Evolutionary conservation across 2,113 vertebrate genomes (phyloP), one percentile per base, ranked within the genome.

Genomic region (Grantiella picta): DNA sequence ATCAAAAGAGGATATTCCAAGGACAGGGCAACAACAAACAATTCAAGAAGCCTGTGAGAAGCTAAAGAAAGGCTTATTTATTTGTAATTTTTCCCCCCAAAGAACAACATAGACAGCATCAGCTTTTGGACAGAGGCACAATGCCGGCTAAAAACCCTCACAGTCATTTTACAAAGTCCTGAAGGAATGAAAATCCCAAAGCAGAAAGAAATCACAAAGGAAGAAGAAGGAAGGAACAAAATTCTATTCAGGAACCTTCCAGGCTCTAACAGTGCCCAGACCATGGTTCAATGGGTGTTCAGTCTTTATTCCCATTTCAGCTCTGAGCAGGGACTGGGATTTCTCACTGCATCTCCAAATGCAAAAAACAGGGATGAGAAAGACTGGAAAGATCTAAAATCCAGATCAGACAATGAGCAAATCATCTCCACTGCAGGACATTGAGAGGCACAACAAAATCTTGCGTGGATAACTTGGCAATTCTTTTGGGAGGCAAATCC

Each of bases 261-360:
- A 42, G 50, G 66, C 24, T 80, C 1, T 12, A 7, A 5, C 11
- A 42, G 20, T 4, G n/a, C 13, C 17, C 45, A 18, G 75, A 20
- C 15, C n/a, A 47, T 12, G 5, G 1, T 4, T 38, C 59, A 56
- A 22, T 12, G 29, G 33, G 15, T 1, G 0, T 21, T 64, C 47
- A 56, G 24, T 17, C 23, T 76, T 45, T 59, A 5, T 21, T 56
- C 17, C 28, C 25, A 38, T 57, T 80, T 36, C 77, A 65, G 13
- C 21, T n/a, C 44, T 29, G 47, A 15, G 42, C 61, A 63, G 18
- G 23, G 33, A 5, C 45, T 59, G 53, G 49, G 10, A 56, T 27
- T 65, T 60, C 50, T 59, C 45, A 64, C n/a, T 76, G 49, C 49
- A 44, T 18, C 63, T 49, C 33, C 9, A 60, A 66, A 36, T 33